Conservation (phyloP, 2,113 vertebrate genomes). For the Ochotona curzoniae region DNA sequence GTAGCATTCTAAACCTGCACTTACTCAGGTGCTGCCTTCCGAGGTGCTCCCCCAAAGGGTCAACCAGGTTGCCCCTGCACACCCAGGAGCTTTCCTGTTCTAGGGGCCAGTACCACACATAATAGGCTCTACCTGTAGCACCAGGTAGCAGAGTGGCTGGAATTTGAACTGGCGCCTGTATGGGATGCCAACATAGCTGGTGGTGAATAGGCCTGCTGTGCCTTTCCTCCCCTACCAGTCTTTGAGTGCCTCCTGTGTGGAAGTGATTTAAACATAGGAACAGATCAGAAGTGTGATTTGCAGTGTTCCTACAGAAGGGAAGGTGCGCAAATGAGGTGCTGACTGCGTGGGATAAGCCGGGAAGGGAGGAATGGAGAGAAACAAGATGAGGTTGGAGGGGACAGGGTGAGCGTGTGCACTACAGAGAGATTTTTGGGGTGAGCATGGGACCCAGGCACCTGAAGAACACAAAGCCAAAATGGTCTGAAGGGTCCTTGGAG, state of each 20-base stretch:
- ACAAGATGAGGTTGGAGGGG: accelerated
- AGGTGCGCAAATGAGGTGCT: background rate
- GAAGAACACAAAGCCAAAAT: background rate
- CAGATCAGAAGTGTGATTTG: background rate
- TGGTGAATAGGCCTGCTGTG: no score
- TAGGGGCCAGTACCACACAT: no score
- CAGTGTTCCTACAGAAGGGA: background rate
- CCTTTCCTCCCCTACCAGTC: background rate
- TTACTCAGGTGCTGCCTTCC: background rate
- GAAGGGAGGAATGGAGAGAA: background rate
- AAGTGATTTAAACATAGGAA: background rate
- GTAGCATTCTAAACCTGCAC: background rate
- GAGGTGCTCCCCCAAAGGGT: background rate
- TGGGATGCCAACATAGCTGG: no score
- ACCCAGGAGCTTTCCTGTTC: no score
- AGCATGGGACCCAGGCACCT: background rate
- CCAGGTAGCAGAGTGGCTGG: no score
- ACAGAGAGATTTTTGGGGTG: background rate
- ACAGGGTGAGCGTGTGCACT: no score
- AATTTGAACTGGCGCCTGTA: no score
- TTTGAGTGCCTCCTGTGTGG: background rate
- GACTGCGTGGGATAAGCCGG: background rate
- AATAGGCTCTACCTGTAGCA: background rate
- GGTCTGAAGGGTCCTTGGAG: background rate
- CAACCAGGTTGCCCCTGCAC: no score